Evolutionary conservation across 2,888 invertebrate genomes (phyloP).

Genomic region (Isotomurus palustris): DNA sequence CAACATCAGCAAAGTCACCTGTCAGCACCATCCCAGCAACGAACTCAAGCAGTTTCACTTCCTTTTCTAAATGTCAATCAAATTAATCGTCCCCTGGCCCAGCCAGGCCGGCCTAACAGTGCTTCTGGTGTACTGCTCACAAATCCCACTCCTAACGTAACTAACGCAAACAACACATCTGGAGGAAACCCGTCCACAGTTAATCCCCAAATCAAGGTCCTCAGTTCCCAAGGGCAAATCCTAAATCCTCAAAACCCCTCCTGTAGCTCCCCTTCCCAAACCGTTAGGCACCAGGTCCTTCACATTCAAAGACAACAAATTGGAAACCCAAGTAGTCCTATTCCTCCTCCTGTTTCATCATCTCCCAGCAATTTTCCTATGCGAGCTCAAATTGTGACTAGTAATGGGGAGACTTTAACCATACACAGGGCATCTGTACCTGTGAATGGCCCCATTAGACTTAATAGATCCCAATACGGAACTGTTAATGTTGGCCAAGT

Average conservation of each 20-base stretch:
- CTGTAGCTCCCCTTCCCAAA: conserved; percentile 20
- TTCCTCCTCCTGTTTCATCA: not conserved
- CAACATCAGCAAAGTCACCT: conserved; percentile 38
- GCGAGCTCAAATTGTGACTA: conserved; percentile 44
- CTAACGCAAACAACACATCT: conserved; percentile 29
- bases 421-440: conserved; percentile 42
- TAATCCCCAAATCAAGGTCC: conserved; percentile 25
- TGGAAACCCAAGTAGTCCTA: conserved; percentile 19
- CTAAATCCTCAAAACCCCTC: conserved; percentile 13
- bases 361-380: conserved; percentile 34
- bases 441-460: conserved; percentile 31
- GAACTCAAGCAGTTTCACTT: conserved; percentile 43
- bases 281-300: conserved; percentile 25
- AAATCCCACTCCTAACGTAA: conserved; percentile 13
- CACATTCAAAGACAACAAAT: conserved; percentile 30
- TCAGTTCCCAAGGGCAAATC: conserved; percentile 15
- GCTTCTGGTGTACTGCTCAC: conserved; percentile 38
- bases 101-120: conserved; percentile 35
- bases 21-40: conserved; percentile 32
- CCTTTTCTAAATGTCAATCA: conserved; percentile 37
- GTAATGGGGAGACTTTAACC: conserved; percentile 45
- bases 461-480: conserved; percentile 30
- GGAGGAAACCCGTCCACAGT: conserved; percentile 16
- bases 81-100: conserved; percentile 35
- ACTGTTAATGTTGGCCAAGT: conserved; percentile 34